These are phyloP conservation scores for Oenanthe melanoleuca DNA, from an alignment of 2,113 vertebrate genomes.

Conservation along the genomic window DNA sequence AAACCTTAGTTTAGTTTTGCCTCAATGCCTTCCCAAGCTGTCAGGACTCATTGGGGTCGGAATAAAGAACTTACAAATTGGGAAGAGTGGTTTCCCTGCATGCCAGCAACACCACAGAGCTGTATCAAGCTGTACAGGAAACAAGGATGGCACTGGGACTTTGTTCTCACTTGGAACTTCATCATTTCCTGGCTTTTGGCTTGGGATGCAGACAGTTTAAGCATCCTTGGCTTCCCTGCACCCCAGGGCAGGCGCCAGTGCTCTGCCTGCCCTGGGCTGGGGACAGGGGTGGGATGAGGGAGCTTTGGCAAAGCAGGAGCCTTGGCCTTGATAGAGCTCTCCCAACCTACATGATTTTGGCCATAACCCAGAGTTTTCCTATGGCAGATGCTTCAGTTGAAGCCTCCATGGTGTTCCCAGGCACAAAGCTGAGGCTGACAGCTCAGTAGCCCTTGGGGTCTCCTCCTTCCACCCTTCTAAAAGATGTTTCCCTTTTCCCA, in stretches of 20 bases:
- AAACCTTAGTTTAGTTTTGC: background rate
- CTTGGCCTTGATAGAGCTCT: background rate
- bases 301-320: background rate
- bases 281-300: too few species aligned
- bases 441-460: background rate
- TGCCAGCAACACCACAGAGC: accelerated
- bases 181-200: background rate
- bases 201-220: background rate
- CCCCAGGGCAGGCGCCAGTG: background rate
- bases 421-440: background rate
- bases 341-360: background rate
- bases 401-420: background rate
- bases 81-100: background rate
- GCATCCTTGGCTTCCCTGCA: background rate
- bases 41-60: background rate
- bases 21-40: background rate
- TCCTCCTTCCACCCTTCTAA: background rate
- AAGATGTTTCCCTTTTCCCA: background rate
- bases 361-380: background rate
- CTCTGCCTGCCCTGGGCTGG: background rate
- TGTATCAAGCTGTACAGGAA: background rate
- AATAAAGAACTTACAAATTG: background rate
- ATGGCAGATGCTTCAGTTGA: background rate
- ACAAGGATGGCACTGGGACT: background rate
- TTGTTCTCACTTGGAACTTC: background rate